Evolutionary conservation across 2,797 vertebrate genomes (phyloP).

Genomic region (Synaphobranchus kaupii): DNA sequence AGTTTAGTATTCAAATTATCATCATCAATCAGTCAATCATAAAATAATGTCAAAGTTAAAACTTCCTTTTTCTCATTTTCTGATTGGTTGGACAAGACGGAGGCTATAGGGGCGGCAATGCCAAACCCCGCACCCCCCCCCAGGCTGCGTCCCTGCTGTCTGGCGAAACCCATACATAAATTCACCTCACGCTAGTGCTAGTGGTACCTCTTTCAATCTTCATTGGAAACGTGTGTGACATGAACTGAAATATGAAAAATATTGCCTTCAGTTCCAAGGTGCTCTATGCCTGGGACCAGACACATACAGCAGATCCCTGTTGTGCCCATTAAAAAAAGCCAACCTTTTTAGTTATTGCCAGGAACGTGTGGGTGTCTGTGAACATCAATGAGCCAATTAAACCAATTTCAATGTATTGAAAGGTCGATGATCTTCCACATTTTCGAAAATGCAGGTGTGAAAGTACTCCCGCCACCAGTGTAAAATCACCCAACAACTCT

Average conservation of each 20-base stretch:
- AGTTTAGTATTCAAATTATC: no score
- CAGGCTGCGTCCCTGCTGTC: no score
- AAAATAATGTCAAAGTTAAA: no score
- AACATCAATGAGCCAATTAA: conserved; percentile 4
- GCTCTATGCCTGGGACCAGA: not conserved
- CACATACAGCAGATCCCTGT: not conserved
- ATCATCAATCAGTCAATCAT: no score
- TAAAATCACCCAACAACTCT: not conserved
- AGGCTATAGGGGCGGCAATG: no score
- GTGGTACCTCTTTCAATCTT: not conserved
- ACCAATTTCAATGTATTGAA: not conserved
- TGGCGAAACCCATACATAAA: not conserved
- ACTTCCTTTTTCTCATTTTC: no score
- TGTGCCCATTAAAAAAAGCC: conserved; percentile 2
- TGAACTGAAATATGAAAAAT: not conserved
- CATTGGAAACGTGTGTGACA: not conserved
- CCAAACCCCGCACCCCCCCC: no score
- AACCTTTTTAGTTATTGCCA: not conserved
- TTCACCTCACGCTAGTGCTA: not conserved
- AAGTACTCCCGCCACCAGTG: not conserved
- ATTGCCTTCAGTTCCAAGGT: not conserved
- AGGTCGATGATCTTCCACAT: not conserved
- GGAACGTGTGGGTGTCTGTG: not conserved
- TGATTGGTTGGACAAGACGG: no score
- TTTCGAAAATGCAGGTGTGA: not conserved